Percentiles rank a stretch among this genome's conserved stretches.
phyloP scores from a whole-genome alignment of 2,888 invertebrate genomes.

The Oscheius myriophilus region DNA sequence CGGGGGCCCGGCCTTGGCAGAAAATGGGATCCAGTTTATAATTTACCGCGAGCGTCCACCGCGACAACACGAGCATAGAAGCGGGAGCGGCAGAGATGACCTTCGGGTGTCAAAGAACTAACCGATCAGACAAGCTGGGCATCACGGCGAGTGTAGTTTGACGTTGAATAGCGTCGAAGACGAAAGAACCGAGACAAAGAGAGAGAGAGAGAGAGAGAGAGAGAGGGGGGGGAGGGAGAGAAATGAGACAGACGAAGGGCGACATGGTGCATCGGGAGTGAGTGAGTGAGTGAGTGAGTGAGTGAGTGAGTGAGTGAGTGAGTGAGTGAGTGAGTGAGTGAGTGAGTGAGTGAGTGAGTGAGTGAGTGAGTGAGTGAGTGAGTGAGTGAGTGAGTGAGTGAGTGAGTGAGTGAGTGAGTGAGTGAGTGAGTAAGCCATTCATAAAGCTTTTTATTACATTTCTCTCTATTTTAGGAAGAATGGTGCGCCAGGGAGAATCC shows the following conservation, averaged over 20 bases:
- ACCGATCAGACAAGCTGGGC: constrained; percentile 28
- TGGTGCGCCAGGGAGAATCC: constrained; percentile 48
- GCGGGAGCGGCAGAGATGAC: too few species aligned
- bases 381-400: too few species aligned
- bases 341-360: not conserved
- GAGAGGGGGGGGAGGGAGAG: not conserved
- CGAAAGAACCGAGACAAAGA: not conserved
- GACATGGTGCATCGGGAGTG: not conserved
- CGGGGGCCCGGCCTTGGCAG: too few species aligned
- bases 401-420: too few species aligned
- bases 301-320: too few species aligned
- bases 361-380: too few species aligned
- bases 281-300: too few species aligned
- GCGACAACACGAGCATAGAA: too few species aligned
- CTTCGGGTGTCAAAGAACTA: constrained; percentile 34
- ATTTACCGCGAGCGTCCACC: too few species aligned
- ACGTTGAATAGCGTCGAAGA: constrained; percentile 3
- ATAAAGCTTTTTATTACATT: not conserved
- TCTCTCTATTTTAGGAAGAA: not conserved
- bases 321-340: not conserved
- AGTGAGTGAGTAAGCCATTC: not conserved
- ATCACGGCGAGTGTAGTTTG: too few species aligned
- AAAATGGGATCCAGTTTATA: too few species aligned
- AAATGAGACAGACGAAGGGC: not conserved
- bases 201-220: not conserved